A percentile compares a stretch with the other conserved stretches of the same genome.
Conservation (phyloP, 2,888 invertebrate genomes). For the Rambutsinella grinnellia region DNA sequence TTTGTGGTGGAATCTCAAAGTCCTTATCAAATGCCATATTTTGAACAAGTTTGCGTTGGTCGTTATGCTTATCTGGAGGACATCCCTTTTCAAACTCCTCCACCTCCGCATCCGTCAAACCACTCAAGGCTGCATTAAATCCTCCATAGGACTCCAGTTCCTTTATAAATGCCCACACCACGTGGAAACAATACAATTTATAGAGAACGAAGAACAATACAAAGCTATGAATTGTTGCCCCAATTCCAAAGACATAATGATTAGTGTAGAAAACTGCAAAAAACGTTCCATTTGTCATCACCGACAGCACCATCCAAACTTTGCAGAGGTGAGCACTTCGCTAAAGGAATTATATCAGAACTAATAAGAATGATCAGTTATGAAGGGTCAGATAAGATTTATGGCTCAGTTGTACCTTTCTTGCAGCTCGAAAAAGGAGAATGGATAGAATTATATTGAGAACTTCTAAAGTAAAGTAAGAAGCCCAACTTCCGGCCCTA, state of each 20-base stretch:
- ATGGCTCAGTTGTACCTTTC: no score
- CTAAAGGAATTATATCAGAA: constrained; percentile 37
- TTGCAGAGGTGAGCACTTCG: constrained; percentile 48
- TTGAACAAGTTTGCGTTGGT: constrained; percentile 8
- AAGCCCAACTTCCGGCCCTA: constrained; percentile 28
- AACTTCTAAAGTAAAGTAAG: constrained; percentile 26
- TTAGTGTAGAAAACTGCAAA: not conserved
- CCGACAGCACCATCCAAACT: constrained; percentile 44
- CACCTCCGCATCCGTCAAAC: constrained; percentile 55
- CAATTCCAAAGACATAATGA: constrained; percentile 23
- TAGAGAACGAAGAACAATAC: constrained; percentile 12
- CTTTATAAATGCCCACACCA: constrained; percentile 47
- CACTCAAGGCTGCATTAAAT: constrained; percentile 49
- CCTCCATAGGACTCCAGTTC: constrained; percentile 56
- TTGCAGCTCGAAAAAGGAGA: constrained; percentile 42
- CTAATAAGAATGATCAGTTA: not conserved
- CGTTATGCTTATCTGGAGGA: constrained; percentile 21
- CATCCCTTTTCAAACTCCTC: constrained; percentile 58
- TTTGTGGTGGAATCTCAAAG: constrained; percentile 44
- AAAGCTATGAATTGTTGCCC: constrained; percentile 23
- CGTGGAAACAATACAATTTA: constrained; percentile 49
- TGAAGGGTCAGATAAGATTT: no score
- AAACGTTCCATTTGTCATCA: not conserved
- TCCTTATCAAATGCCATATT: constrained; percentile 50
- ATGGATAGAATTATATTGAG: constrained; percentile 20